These are phyloP conservation scores for Homalodisca vitripennis DNA, from an alignment of 1,140 invertebrate species.

Conservation along the genomic window DNA sequence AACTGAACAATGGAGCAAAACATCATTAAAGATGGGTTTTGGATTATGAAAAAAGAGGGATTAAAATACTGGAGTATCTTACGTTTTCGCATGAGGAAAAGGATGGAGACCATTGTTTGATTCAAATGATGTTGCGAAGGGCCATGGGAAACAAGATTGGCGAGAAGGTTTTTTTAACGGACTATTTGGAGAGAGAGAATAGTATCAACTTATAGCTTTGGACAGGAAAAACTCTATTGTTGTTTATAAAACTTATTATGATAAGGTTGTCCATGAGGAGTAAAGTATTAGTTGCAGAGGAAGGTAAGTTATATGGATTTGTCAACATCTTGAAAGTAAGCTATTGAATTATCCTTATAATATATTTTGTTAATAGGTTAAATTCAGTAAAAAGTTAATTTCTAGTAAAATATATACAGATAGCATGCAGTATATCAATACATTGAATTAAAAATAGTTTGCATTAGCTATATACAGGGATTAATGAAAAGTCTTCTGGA, in stretches of 20 bases:
- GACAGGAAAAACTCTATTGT: slow-evolving; percentile 49
- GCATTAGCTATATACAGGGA: no score
- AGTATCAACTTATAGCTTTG: slow-evolving; percentile 39
- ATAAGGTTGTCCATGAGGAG: slow-evolving; percentile 55
- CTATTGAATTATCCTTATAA: no score
- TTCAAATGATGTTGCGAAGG: slow-evolving; percentile 48
- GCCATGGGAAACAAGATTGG: slow-evolving; percentile 47
- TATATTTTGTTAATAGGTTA: neutral
- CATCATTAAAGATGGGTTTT: slow-evolving; percentile 29
- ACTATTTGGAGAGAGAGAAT: slow-evolving; percentile 49
- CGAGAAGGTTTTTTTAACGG: slow-evolving; percentile 46
- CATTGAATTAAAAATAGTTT: no score
- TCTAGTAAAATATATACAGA: no score
- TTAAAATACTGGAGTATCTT: slow-evolving; percentile 48
- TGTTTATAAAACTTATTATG: slow-evolving; percentile 56
- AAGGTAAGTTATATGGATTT: no score
- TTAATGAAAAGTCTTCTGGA: no score
- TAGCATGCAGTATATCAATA: neutral
- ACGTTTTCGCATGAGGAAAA: slow-evolving; percentile 47
- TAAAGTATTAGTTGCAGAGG: slow-evolving; percentile 55
- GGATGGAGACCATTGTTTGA: slow-evolving; percentile 48
- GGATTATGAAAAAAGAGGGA: slow-evolving; percentile 50
- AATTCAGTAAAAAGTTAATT: neutral
- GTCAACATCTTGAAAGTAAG: no score
- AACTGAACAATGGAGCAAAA: no score